Percentiles rank a stretch among this genome's conserved stretches.
These are phyloP conservation scores for Drosophila elegans DNA, from an alignment of 1,140 invertebrate genomes.

Conservation along the genomic window DNA sequence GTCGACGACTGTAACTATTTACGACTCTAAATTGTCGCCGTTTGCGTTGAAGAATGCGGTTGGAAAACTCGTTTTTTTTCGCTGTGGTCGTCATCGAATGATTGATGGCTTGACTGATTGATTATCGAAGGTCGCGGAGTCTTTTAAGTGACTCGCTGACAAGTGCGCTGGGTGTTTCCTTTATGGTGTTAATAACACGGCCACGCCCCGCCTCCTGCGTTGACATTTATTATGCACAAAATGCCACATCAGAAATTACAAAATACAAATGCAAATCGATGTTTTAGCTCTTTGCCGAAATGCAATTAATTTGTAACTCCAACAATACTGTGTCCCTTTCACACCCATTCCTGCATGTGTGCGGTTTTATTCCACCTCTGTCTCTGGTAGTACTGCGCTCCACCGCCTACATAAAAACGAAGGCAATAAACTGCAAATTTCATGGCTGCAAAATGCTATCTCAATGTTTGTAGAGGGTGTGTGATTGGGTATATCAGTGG, in stretches of 20 bases:
- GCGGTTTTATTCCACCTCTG: conserved; percentile 4
- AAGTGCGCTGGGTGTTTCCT: conserved; percentile 61
- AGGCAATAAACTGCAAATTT: conserved; percentile 66
- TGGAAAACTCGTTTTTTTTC: conserved; percentile 48
- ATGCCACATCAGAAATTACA: conserved; percentile 42
- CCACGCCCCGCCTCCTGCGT: conserved; percentile 12
- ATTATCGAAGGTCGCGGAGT: conserved; percentile 77
- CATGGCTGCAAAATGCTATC: conserved; percentile 62
- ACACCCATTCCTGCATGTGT: not conserved
- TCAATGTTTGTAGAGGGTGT: conserved; percentile 47
- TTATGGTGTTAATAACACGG: conserved; percentile 72
- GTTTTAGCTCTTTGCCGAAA: conserved; percentile 48
- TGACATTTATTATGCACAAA: conserved; percentile 59
- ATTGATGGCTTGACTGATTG: conserved; percentile 70
- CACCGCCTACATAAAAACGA: conserved; percentile 46
- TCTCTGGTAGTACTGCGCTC: conserved; percentile 2
- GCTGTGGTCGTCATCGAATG: conserved; percentile 29
- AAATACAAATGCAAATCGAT: conserved; percentile 61
- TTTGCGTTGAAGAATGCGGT: conserved; percentile 55
- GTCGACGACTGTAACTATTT: conserved; percentile 65
- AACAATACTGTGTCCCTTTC: conserved; percentile 27
- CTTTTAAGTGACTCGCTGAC: conserved; percentile 74
- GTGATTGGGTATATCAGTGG: conserved; percentile 7
- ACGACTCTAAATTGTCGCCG: conserved; percentile 58
- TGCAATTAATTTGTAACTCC: conserved; percentile 59